Percentiles rank a stretch among this genome's conserved stretches.
These are phyloP conservation scores for Dendrolimus pini DNA, from an alignment of 2,888 invertebrate genomes.

Conservation along the genomic window DNA sequence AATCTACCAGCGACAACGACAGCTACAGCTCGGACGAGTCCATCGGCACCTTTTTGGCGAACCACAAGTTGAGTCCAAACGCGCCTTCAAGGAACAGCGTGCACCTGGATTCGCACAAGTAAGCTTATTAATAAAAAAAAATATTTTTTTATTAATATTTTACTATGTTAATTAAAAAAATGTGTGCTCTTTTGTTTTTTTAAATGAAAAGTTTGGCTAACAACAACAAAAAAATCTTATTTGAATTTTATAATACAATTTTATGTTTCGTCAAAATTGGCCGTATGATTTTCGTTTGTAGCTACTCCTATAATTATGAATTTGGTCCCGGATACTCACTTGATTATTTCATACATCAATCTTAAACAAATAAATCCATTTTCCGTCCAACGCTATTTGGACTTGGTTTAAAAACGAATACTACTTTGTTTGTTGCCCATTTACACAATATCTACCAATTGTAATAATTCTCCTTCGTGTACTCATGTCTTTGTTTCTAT, in stretches of 20 bases:
- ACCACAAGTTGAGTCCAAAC: constrained; percentile 74
- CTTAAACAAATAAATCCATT: too few relatives aligned
- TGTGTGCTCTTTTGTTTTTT: too few relatives aligned
- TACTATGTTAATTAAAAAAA: too few relatives aligned
- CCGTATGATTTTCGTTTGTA: too few relatives aligned
- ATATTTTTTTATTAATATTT: background rate
- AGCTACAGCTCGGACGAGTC: constrained; percentile 82
- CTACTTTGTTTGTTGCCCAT: too few relatives aligned
- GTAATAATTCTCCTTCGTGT: too few relatives aligned
- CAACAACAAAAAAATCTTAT: background rate
- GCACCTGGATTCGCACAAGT: constrained; percentile 67
- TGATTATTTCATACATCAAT: background rate
- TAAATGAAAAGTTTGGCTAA: background rate
- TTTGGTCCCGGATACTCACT: background rate
- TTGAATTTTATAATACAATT: too few relatives aligned
- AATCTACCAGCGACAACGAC: constrained; percentile 71
- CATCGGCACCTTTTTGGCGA: constrained; percentile 79
- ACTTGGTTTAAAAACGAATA: too few relatives aligned
- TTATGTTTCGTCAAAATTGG: background rate
- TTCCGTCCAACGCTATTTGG: too few relatives aligned
- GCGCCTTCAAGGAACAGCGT: constrained; percentile 55
- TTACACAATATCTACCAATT: too few relatives aligned
- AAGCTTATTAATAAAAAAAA: constrained; percentile 15
- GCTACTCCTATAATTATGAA: background rate
- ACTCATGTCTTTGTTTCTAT: background rate